These are phyloP conservation scores for Pseudoatta argentina DNA, from an alignment of 1,140 invertebrate genomes.

Conservation along the genomic window DNA sequence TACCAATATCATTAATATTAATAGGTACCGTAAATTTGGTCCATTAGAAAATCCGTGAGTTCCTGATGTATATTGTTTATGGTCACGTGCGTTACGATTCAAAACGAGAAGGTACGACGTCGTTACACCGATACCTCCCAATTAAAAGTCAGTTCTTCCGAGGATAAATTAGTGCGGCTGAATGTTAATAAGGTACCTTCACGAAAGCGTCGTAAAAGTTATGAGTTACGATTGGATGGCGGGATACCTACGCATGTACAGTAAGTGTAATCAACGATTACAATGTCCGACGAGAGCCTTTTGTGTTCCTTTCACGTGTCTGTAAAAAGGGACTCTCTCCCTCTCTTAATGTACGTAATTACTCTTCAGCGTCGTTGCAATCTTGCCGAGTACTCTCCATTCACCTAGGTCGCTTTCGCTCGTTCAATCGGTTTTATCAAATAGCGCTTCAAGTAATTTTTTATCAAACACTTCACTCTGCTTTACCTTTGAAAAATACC, in stretches of 20 bases:
- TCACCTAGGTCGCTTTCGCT: conserved; percentile 32
- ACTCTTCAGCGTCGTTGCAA: conserved; percentile 48
- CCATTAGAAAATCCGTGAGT: not conserved
- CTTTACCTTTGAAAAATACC: not conserved
- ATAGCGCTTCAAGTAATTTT: not conserved
- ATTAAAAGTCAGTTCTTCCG: conserved; percentile 67
- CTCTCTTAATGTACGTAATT: conserved; percentile 54
- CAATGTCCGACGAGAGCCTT: conserved; percentile 53
- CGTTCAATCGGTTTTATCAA: conserved; percentile 31
- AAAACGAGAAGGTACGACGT: conserved; percentile 40
- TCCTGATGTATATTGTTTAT: not conserved
- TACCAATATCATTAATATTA: not conserved
- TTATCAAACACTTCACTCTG: not conserved
- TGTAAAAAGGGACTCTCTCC: conserved; percentile 45
- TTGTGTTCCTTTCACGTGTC: conserved; percentile 46
- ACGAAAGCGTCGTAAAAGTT: conserved; percentile 73
- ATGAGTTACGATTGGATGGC: conserved; percentile 69
- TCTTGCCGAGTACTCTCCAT: conserved; percentile 41
- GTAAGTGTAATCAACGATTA: conserved; percentile 56
- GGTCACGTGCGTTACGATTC: conserved; percentile 14
- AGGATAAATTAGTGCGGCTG: conserved; percentile 71
- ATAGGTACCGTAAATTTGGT: not conserved
- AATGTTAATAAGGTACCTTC: conserved; percentile 73
- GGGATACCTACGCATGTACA: conserved; percentile 48
- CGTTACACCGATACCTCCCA: conserved; percentile 55